Conservation (phyloP, 2,113 vertebrate genomes). For the Falcunculus frontatus region DNA sequence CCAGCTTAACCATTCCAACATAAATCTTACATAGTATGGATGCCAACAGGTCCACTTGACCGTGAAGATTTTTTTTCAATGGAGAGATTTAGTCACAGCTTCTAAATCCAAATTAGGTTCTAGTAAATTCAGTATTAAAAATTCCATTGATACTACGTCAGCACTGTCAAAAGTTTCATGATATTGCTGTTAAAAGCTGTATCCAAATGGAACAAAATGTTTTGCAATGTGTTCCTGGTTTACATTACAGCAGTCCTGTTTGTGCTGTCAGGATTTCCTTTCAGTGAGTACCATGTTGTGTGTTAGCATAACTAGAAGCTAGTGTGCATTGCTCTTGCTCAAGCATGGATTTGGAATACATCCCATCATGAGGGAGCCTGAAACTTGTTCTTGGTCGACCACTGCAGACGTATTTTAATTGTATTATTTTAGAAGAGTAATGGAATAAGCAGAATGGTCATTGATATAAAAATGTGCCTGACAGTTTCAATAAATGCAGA, state of each 20-base stretch:
- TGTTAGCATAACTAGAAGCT: not conserved
- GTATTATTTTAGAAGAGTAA: not conserved
- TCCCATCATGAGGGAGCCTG: not conserved
- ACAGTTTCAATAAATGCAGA: not conserved
- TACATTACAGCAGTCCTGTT: not conserved
- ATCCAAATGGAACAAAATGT: not conserved
- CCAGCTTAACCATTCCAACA: not conserved
- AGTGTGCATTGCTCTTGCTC: not conserved
- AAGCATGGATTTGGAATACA: not conserved
- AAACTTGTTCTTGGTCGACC: not conserved
- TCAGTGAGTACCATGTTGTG: not conserved
- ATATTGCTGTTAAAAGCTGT: not conserved
- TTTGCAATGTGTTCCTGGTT: not conserved
- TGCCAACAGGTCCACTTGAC: not conserved
- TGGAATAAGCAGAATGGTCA: not conserved
- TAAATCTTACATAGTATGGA: not conserved
- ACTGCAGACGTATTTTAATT: not conserved
- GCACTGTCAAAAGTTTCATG: not conserved
- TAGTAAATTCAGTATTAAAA: not conserved
- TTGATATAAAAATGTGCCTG: not conserved
- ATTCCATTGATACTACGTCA: accelerated
- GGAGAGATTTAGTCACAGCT: not conserved
- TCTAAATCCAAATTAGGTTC: not conserved
- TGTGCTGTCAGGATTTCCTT: not conserved
- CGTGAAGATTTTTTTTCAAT: not conserved